These are phyloP conservation scores for Megalopta genalis DNA, from an alignment of 1,140 invertebrate species.

Conservation along the genomic window DNA sequence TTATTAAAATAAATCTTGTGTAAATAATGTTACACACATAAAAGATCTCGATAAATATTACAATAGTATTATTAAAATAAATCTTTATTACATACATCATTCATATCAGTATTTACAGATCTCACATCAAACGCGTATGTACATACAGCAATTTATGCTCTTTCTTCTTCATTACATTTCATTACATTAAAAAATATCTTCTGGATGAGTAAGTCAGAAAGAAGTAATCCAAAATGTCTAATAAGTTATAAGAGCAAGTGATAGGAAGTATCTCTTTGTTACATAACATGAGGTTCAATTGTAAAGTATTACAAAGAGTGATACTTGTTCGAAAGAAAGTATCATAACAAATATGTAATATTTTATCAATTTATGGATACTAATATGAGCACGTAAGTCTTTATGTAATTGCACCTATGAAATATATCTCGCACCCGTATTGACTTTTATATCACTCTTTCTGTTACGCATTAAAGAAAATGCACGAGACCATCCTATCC, in stretches of 20 bases:
- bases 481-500: neutral
- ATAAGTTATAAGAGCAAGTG: neutral
- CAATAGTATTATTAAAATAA: conserved; percentile 58
- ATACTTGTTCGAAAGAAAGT: neutral
- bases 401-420: conserved; percentile 37
- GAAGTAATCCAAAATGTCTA: conserved; percentile 13
- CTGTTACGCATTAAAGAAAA: conserved; percentile 19
- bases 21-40: neutral
- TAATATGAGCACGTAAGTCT: conserved; percentile 34
- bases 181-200: conserved; percentile 35
- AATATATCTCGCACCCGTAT: conserved; percentile 39
- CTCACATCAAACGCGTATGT: conserved; percentile 45
- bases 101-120: conserved; percentile 60
- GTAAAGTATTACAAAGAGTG: conserved; percentile 17
- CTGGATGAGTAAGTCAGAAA: conserved; percentile 5
- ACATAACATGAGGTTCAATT: conserved; percentile 10
- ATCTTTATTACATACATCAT: conserved; percentile 60
- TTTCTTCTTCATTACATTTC: conserved; percentile 1
- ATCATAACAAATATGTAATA: conserved; percentile 1
- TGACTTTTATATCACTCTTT: conserved; percentile 38
- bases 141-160: conserved; percentile 44
- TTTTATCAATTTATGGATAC: conserved; percentile 8
- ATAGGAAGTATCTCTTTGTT: conserved; percentile 15
- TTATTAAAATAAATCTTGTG: too few species aligned
- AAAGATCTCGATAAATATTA: conserved; percentile 13